Conservation (phyloP, 2,797 vertebrate species). For the Echeneis naucrates region DNA sequence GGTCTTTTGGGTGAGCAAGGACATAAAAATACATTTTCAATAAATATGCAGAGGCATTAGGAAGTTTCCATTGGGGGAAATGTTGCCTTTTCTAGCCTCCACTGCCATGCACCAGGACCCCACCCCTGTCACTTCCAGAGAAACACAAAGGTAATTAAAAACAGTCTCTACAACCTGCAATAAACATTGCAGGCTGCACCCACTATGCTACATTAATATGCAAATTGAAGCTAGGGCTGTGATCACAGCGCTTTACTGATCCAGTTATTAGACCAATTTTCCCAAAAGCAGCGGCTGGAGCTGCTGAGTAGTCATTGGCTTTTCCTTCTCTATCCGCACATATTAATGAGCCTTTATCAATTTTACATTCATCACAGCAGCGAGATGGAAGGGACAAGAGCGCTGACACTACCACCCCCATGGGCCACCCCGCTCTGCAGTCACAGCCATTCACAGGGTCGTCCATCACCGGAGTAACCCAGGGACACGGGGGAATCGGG, state of each 20-base stretch:
- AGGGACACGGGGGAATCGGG: conserved; percentile 35
- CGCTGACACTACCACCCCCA: conserved; percentile 34
- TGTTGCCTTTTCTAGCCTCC: conserved; percentile 34
- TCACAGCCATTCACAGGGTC: conserved; percentile 43
- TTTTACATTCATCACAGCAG: conserved; percentile 82
- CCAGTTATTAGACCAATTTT: conserved; percentile 85
- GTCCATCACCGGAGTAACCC: conserved; percentile 67
- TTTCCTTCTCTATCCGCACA: conserved; percentile 65
- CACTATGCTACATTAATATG: conserved; percentile 82
- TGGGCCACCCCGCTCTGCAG: conserved; percentile 50
- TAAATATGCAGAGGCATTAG: conserved; percentile 50
- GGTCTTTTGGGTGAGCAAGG: conserved; percentile 8
- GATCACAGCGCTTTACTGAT: conserved; percentile 78
- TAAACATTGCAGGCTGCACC: conserved; percentile 69
- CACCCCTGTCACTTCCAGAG: conserved; percentile 47
- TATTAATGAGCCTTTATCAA: conserved; percentile 85
- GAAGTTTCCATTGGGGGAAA: conserved; percentile 51
- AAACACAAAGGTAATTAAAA: conserved; percentile 77
- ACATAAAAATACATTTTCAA: conserved; percentile 37
- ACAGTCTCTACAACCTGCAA: conserved; percentile 64
- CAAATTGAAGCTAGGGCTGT: conserved; percentile 77
- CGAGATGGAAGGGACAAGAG: conserved; percentile 25
- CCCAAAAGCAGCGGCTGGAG: conserved; percentile 76
- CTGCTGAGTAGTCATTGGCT: conserved; percentile 80
- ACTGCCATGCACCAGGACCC: conserved; percentile 23